Conservation (phyloP, 2,888 invertebrate species). For the Luffia ferchaultella region DNA sequence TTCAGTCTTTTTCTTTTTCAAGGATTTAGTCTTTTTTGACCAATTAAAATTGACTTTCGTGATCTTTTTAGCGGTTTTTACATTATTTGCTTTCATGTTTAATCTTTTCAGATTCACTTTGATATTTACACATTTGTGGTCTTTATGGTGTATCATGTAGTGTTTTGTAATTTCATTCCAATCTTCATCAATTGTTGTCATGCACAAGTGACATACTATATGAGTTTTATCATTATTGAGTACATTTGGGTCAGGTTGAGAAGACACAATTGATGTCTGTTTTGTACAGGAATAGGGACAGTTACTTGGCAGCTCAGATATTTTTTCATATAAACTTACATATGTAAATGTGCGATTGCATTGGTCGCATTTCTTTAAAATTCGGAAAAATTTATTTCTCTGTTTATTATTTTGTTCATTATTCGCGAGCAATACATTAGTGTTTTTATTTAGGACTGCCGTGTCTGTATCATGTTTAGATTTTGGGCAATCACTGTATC, state of each 20-base stretch:
- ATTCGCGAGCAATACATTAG: no score
- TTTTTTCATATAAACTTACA: not conserved
- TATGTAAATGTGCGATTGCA: not conserved
- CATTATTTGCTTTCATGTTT: conserved; percentile 23
- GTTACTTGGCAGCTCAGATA: not conserved
- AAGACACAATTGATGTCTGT: no score
- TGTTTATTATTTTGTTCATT: no score
- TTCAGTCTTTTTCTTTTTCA: no score
- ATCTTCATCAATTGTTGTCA: conserved; percentile 27
- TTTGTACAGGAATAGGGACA: not conserved
- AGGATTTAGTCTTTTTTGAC: not conserved
- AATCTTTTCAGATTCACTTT: conserved; percentile 29
- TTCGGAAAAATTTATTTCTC: no score
- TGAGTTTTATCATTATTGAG: no score
- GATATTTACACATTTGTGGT: conserved; percentile 36
- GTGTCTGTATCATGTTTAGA: no score
- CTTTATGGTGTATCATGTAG: conserved; percentile 34
- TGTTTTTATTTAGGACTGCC: no score
- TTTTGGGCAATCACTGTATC: conserved; percentile 16
- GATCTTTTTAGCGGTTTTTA: conserved; percentile 13
- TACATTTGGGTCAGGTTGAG: no score
- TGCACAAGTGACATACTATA: conserved; percentile 39
- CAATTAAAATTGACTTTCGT: conserved; percentile 12
- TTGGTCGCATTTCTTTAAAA: not conserved
- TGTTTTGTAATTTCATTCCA: conserved; percentile 45